Evolutionary conservation across 2,113 vertebrate genomes (phyloP), one percentile per base, ranked within the genome.

Genomic region (Macquaria ambigua): DNA sequence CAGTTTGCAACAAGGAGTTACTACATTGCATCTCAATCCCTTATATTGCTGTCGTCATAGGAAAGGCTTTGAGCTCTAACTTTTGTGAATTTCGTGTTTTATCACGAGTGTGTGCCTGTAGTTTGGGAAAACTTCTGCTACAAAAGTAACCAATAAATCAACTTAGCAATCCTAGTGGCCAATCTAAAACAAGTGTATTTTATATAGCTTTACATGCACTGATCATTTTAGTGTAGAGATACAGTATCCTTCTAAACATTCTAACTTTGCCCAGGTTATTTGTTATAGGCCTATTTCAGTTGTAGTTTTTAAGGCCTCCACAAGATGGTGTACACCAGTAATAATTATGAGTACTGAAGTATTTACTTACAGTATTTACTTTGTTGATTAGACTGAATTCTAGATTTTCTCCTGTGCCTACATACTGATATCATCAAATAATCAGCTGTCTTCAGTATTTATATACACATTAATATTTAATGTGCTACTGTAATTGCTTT

Each of bases 321-420:
- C 92, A 89, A 94, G 94, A 94, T 94, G 93, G 93, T 53, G 88
- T 68, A 75, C 85, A 89, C 43, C 3, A 72, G 64, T 85, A 88
- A 81, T 77, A 70, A 28, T 76, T 39, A 28, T 74, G 58, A 14
- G 41, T 50, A 8, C 1, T 62, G 55, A 15, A 28, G 37, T 63
- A 41, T 80, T 55, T 23, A 74, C 58, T 28, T 48, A 23, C 34
- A 52, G 41, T 28, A 31, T 61, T 84, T 23, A 21, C 34, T 55
- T 31, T 79, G 59, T 59, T 64, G 28, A 67, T 59, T 48, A 18
- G 25, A 58, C 28, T 76, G 63, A 71, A 50, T 46, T 70, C 43
- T 52, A 3, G 37, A 55, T 46, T 34, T 64, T 31, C 37, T 43
- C 56, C 23, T 52, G 37, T 23, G n/a, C 48, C 20, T 63, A 3